Evolutionary conservation across 1,140 invertebrate genomes (phyloP).

Genomic region (Drosophila nigrodunni): DNA sequence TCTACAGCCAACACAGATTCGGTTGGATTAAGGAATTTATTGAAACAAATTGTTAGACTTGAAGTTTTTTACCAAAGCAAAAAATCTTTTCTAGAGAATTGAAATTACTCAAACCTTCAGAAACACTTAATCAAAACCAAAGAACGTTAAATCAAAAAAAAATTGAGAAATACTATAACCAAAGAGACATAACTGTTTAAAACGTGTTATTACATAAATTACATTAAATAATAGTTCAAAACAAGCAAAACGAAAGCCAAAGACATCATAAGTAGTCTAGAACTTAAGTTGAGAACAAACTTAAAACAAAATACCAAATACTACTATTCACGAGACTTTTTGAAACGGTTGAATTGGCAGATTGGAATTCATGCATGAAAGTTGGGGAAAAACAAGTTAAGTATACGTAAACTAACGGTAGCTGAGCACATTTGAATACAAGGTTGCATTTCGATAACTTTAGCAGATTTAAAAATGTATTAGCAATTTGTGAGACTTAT

Average conservation of each 20-base stretch:
- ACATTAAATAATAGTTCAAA: constrained; percentile 66
- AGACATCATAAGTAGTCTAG: constrained; percentile 68
- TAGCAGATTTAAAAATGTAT: constrained; percentile 60
- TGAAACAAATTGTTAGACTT: constrained; percentile 76
- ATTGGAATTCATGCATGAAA: constrained; percentile 2
- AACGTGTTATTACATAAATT: constrained; percentile 63
- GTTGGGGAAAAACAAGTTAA: constrained; percentile 48
- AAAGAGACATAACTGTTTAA: constrained; percentile 66
- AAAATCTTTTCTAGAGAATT: constrained; percentile 73
- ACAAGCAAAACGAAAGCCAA: constrained; percentile 69
- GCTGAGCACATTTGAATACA: constrained; percentile 53
- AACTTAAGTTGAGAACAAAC: constrained; percentile 50
- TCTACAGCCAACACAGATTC: constrained; percentile 55
- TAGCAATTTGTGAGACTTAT: constrained; percentile 78
- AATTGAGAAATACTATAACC: constrained; percentile 55
- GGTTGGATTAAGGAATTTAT: constrained; percentile 76
- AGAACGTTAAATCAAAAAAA: constrained; percentile 70
- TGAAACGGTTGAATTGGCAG: constrained; percentile 68
- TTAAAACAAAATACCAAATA: constrained; percentile 44
- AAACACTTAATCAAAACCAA: constrained; percentile 51
- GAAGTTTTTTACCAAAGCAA: constrained; percentile 71
- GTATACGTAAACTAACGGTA: constrained; percentile 77
- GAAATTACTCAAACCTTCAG: constrained; percentile 32
- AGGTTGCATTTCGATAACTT: constrained; percentile 70
- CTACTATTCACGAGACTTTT: constrained; percentile 76